Evolutionary conservation across 1,140 invertebrate species (phyloP).

Genomic region (Ceratosolen fusciceps): DNA sequence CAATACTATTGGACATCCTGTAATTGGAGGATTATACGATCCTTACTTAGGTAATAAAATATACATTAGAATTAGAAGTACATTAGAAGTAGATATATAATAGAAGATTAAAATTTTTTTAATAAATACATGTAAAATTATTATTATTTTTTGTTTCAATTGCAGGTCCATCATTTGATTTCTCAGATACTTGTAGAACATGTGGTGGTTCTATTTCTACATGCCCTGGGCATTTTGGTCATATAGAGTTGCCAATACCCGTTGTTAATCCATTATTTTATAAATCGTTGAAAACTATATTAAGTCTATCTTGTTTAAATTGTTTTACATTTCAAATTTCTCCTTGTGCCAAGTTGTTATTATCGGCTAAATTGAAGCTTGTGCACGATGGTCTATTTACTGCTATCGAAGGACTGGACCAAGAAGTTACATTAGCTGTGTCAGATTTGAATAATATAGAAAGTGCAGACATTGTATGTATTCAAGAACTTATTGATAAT

Average conservation of each 20-base stretch:
- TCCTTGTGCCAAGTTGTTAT: conserved; percentile 76
- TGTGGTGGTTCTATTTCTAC: conserved; percentile 79
- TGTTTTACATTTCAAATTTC: conserved; percentile 82
- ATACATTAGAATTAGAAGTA: neutral
- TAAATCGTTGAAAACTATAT: conserved; percentile 78
- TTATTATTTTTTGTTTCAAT: conserved; percentile 24
- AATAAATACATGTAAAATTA: conserved; percentile 1
- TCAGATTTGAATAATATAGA: conserved; percentile 18
- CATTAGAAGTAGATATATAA: conserved; percentile 4
- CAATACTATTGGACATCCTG: conserved; percentile 87
- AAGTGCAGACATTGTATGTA: conserved; percentile 48
- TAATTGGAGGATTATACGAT: conserved; percentile 90
- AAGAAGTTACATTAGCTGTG: conserved; percentile 57
- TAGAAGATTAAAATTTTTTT: conserved; percentile 14
- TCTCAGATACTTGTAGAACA: conserved; percentile 84
- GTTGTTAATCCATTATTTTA: conserved; percentile 95
- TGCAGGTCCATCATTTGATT: conserved; percentile 75
- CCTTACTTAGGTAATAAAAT: conserved; percentile 76
- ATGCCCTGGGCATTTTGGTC: conserved; percentile 96
- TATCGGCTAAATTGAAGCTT: conserved; percentile 82
- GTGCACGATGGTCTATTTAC: conserved; percentile 82
- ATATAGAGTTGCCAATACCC: conserved; percentile 92
- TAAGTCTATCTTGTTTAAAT: conserved; percentile 79
- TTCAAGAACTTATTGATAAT: conserved; percentile 57
- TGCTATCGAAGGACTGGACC: conserved; percentile 79